Evolutionary conservation across 2,113 vertebrate genomes (phyloP).

Genomic region (Boleophthalmus pectinirostris): DNA sequence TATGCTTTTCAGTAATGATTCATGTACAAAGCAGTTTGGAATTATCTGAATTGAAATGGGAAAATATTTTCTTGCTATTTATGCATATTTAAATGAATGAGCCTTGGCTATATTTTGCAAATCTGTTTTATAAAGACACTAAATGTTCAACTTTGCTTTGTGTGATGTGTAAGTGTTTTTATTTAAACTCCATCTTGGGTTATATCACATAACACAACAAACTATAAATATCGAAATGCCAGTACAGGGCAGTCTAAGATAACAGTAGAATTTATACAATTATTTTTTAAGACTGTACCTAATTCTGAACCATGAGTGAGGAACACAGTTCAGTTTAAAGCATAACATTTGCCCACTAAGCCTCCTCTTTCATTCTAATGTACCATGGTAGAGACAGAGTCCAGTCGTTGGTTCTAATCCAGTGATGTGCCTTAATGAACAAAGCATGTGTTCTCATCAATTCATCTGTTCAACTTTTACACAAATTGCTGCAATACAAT

Average conservation of each 20-base stretch:
- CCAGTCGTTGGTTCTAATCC: too few species aligned
- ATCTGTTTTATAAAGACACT: constrained; percentile 84
- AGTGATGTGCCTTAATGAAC: too few species aligned
- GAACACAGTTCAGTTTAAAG: too few species aligned
- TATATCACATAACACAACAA: neutral
- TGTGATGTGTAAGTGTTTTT: constrained; percentile 41
- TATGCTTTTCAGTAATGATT: constrained; percentile 64
- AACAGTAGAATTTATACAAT: neutral
- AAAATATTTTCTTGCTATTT: constrained; percentile 84
- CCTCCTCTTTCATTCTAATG: too few species aligned
- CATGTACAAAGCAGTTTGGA: constrained; percentile 64
- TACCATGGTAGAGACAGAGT: too few species aligned
- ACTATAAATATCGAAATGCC: neutral
- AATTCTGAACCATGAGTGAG: neutral
- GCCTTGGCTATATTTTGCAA: constrained; percentile 85
- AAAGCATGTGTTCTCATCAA: too few species aligned
- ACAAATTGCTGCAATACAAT: too few species aligned
- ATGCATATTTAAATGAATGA: constrained; percentile 84
- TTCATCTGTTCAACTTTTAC: too few species aligned
- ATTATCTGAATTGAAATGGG: constrained; percentile 72
- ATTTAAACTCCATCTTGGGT: neutral
- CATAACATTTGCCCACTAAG: too few species aligned
- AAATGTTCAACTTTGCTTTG: constrained; percentile 64
- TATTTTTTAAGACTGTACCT: neutral
- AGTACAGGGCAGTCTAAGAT: neutral